phyloP scores from a whole-genome alignment of 2,797 vertebrate genomes.

The Esox lucius region DNA sequence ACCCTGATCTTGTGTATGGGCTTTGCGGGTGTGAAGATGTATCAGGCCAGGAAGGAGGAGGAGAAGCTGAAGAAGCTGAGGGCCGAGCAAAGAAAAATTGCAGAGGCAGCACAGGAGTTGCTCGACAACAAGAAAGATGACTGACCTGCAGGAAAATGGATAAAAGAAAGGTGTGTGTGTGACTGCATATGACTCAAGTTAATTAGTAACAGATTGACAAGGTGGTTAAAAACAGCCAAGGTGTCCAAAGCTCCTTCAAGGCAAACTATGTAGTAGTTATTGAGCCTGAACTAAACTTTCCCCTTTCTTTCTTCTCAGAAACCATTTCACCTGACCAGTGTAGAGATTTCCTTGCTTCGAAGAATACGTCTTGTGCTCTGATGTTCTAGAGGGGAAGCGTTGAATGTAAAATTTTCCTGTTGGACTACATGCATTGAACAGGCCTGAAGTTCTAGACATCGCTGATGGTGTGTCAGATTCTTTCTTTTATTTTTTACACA shows the following conservation, averaged over 20 bases:
- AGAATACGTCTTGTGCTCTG: neutral
- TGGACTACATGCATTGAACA: neutral
- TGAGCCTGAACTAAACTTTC: neutral
- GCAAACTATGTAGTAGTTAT: neutral
- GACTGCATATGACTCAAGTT: neutral
- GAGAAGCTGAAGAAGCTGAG: conserved; percentile 72
- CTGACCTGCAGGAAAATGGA: conserved; percentile 54
- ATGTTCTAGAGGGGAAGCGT: neutral
- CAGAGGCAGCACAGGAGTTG: conserved; percentile 67
- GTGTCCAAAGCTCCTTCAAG: neutral
- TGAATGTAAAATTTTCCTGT: neutral
- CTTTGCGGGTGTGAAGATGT: conserved; percentile 89
- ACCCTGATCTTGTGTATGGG: conserved; percentile 88
- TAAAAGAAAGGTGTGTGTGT: neutral
- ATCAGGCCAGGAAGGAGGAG: conserved; percentile 83
- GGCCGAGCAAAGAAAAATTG: conserved; percentile 66
- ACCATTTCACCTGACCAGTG: neutral
- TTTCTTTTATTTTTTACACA: conserved; percentile 6
- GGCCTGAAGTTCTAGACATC: neutral
- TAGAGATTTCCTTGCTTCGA: neutral
- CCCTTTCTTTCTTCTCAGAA: conserved; percentile 15
- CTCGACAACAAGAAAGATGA: conserved; percentile 79
- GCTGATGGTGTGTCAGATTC: neutral
- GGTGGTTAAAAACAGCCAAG: neutral
- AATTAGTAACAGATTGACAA: no score